phyloP scores from a whole-genome alignment of 2,113 vertebrate genomes.

The Chlorocebus sabaeus region DNA sequence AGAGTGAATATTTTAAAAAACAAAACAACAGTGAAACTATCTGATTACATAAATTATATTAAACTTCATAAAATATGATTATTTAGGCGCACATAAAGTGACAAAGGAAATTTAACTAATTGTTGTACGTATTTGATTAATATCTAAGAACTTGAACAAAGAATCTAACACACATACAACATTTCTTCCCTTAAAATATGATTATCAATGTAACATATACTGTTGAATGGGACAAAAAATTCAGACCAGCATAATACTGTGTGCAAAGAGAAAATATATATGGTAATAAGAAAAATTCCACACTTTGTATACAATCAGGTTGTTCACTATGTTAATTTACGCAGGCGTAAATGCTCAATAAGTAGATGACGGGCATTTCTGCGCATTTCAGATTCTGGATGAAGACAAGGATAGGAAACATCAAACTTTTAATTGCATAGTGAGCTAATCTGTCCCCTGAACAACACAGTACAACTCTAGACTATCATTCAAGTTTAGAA shows the following conservation, averaged over 20 bases:
- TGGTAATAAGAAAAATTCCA: background rate
- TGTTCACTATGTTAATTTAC: background rate
- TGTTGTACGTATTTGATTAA: background rate
- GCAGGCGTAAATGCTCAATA: background rate
- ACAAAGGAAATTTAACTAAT: background rate
- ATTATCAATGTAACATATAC: background rate
- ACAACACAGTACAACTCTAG: background rate
- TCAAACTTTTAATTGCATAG: background rate
- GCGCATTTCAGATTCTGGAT: background rate
- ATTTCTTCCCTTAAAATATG: slow-evolving; percentile 1
- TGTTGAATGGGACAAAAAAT: background rate
- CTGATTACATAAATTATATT: slow-evolving; percentile 19
- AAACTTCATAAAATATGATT: slow-evolving; percentile 27
- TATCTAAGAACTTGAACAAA: slow-evolving; percentile 37
- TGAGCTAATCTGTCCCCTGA: background rate
- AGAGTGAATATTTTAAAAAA: background rate
- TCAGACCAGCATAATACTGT: background rate
- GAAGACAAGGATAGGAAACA: background rate
- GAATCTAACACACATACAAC: background rate
- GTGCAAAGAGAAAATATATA: background rate
- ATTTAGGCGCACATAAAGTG: background rate
- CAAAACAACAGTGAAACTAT: background rate
- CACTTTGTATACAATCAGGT: background rate
- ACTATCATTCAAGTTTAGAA: background rate
- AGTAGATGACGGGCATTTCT: slow-evolving; percentile 11